Conservation (phyloP, 1,140 invertebrate genomes). For the Lasioglossum baleicum region DNA sequence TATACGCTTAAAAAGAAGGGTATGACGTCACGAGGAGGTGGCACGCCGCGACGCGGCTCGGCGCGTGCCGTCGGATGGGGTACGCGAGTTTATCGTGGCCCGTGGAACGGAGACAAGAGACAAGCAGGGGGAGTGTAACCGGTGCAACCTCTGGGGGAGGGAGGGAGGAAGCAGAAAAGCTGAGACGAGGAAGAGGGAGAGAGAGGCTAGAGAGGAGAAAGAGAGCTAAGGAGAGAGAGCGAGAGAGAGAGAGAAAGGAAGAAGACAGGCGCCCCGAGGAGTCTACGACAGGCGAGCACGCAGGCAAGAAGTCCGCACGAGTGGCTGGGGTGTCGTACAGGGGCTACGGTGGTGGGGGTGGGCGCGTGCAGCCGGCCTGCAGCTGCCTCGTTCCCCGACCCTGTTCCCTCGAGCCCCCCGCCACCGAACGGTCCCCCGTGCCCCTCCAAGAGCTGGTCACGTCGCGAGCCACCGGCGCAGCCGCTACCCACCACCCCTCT, state of each 20-base stretch:
- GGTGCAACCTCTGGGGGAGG: constrained; percentile 29
- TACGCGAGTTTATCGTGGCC: constrained; percentile 56
- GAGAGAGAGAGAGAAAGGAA: constrained; percentile 18
- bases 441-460: constrained; percentile 32
- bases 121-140: constrained; percentile 29
- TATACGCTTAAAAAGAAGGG: constrained; percentile 64
- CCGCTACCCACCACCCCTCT: constrained; percentile 64
- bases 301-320: constrained; percentile 59
- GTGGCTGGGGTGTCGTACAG: constrained; percentile 64
- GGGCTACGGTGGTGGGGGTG: constrained; percentile 74
- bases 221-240: background rate
- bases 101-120: constrained; percentile 38
- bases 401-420: constrained; percentile 28
- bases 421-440: constrained; percentile 27
- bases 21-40: constrained; percentile 73
- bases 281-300: constrained; percentile 45
- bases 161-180: constrained; percentile 4
- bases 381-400: constrained; percentile 71
- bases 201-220: background rate
- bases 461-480: constrained; percentile 57
- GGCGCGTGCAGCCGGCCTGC: constrained; percentile 80
- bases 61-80: constrained; percentile 71
- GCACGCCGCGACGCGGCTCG: constrained; percentile 72
- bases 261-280: constrained; percentile 61
- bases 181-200: background rate